phyloP scores from a whole-genome alignment of 2,888 invertebrate species.

The Agrochola macilenta region DNA sequence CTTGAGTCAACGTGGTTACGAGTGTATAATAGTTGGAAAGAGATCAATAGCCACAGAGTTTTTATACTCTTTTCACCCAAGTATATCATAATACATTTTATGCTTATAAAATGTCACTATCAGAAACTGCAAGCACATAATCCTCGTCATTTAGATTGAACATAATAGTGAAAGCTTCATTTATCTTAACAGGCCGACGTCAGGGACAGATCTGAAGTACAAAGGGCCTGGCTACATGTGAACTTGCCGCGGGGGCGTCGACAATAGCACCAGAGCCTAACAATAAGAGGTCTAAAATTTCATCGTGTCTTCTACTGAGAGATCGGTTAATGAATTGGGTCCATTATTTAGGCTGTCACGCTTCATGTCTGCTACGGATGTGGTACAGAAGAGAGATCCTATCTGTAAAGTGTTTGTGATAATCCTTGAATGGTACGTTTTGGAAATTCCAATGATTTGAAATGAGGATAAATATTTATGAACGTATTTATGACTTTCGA shows the following conservation, averaged over 20 bases:
- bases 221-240: slow-evolving; percentile 82
- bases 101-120: slow-evolving; percentile 47
- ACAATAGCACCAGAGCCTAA: slow-evolving; percentile 76
- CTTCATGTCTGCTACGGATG: slow-evolving; percentile 67
- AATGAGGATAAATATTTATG: slow-evolving; percentile 44
- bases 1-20: slow-evolving; percentile 31
- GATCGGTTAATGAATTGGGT: slow-evolving; percentile 73
- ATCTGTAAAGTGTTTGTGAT: slow-evolving; percentile 58
- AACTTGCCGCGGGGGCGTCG: slow-evolving; percentile 75
- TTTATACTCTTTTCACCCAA: slow-evolving; percentile 1
- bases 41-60: slow-evolving; percentile 34
- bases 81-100: slow-evolving; percentile 22
- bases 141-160: slow-evolving; percentile 73
- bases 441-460: slow-evolving; percentile 35
- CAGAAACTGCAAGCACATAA: slow-evolving; percentile 52
- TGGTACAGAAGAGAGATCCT: slow-evolving; percentile 59
- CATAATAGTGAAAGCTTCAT: slow-evolving; percentile 84
- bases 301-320: slow-evolving; percentile 69
- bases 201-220: slow-evolving; percentile 81
- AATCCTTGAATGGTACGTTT: slow-evolving; percentile 55
- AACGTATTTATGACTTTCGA: slow-evolving; percentile 8
- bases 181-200: slow-evolving; percentile 83
- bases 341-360: slow-evolving; percentile 71
- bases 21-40: slow-evolving; percentile 23
- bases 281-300: slow-evolving; percentile 79